Conservation (phyloP, 2,113 vertebrate genomes). For the Circaetus cinerascens region DNA sequence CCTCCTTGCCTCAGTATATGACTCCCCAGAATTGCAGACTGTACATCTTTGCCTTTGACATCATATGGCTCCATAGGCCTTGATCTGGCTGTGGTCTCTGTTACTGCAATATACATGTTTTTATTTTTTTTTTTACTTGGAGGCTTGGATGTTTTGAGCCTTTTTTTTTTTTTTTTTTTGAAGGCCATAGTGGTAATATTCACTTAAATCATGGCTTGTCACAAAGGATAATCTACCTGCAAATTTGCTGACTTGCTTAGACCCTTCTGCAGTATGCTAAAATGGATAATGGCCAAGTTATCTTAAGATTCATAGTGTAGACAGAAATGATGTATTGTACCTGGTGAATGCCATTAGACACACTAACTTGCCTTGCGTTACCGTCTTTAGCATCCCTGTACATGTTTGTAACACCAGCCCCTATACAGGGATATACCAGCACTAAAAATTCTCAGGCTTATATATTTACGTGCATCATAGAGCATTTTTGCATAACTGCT, state of each 20-base stretch:
- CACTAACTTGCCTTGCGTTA: rapidly evolving
- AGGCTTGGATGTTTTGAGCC: not conserved
- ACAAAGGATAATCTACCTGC: not conserved
- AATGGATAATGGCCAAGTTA: rapidly evolving
- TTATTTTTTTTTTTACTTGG: not conserved
- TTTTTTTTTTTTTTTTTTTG: not conserved
- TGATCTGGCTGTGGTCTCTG: rapidly evolving
- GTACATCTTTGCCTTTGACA: rapidly evolving
- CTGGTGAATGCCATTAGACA: rapidly evolving
- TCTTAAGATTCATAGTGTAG: rapidly evolving
- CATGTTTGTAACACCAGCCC: not conserved
- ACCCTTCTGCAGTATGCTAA: not conserved
- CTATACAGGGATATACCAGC: rapidly evolving
- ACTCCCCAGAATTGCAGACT: not conserved
- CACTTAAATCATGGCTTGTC: rapidly evolving
- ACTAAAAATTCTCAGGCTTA: rapidly evolving
- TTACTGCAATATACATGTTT: rapidly evolving
- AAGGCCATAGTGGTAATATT: rapidly evolving
- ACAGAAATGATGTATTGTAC: too few species aligned
- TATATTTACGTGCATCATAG: rapidly evolving
- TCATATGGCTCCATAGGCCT: rapidly evolving
- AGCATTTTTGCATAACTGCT: rapidly evolving
- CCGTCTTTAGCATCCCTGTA: rapidly evolving
- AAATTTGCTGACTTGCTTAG: not conserved
- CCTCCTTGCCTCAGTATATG: rapidly evolving